Percentiles rank a stretch among this genome's conserved stretches.
phyloP scores from a whole-genome alignment of 2,888 invertebrate species.

The Eupeodes latifasciatus region DNA sequence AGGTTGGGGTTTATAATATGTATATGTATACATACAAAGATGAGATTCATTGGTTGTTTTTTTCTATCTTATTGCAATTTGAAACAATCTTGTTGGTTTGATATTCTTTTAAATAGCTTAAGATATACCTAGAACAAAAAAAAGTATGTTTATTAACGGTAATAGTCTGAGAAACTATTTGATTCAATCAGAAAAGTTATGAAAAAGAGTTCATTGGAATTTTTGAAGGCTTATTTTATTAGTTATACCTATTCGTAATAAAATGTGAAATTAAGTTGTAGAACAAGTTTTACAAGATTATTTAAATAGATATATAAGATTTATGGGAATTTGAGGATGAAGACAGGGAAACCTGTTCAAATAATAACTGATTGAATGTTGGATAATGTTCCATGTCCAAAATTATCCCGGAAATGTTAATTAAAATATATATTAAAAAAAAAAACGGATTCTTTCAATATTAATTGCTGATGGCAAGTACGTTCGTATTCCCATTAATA shows the following conservation, averaged over 20 bases:
- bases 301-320: not conserved
- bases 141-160: conserved; percentile 31
- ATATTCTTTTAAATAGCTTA: no score
- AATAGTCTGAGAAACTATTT: conserved; percentile 26
- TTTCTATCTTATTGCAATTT: conserved; percentile 17
- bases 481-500: no score
- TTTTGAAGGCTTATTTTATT: not conserved
- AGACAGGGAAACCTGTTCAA: not conserved
- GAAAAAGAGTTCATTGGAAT: conserved; percentile 23
- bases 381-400: no score
- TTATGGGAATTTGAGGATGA: not conserved
- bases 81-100: conserved; percentile 6
- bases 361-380: no score
- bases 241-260: no score
- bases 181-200: conserved; percentile 10
- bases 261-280: not conserved
- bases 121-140: not conserved
- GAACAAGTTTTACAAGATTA: not conserved
- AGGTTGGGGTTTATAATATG: not conserved
- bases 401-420: no score
- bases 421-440: no score
- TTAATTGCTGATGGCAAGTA: no score
- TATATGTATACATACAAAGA: no score
- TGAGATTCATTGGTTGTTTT: conserved; percentile 2
- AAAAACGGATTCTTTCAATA: no score